Conservation (phyloP, 2,113 vertebrate species). For the Psittacara wagleri region DNA sequence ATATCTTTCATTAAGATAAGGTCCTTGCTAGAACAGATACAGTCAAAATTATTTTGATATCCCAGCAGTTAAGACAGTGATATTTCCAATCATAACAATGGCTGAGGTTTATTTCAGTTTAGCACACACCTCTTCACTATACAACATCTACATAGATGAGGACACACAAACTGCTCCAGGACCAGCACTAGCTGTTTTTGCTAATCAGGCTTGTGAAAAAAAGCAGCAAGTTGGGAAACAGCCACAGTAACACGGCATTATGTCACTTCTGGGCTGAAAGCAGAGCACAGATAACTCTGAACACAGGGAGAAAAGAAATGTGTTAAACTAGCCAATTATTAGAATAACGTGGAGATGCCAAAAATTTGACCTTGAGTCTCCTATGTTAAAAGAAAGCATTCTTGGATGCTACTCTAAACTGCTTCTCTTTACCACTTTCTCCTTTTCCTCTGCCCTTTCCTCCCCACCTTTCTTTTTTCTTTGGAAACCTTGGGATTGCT, state of each 20-base stretch:
- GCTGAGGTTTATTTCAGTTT: neutral
- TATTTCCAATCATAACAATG: neutral
- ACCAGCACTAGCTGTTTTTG: neutral
- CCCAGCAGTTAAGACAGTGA: neutral
- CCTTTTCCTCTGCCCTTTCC: neutral
- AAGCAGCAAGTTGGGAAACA: neutral
- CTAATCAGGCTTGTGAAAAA: neutral
- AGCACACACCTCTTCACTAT: neutral
- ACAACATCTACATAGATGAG: rapidly evolving
- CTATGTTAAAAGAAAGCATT: neutral
- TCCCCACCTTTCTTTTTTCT: neutral
- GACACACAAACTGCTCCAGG: neutral
- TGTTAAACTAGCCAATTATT: neutral
- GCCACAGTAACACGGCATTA: neutral
- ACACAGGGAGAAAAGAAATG: rapidly evolving
- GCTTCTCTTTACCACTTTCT: neutral
- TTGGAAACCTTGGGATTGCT: neutral
- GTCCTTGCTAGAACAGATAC: neutral
- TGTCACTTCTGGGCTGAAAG: neutral
- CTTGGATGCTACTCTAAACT: neutral
- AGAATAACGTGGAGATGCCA: neutral
- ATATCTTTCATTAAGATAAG: neutral
- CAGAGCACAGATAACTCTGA: neutral
- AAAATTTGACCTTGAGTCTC: neutral
- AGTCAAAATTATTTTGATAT: neutral